Percentiles rank a stretch among this genome's conserved stretches.
Conservation (phyloP, 2,888 invertebrate genomes). For the Dolichomitus sp. region DNA sequence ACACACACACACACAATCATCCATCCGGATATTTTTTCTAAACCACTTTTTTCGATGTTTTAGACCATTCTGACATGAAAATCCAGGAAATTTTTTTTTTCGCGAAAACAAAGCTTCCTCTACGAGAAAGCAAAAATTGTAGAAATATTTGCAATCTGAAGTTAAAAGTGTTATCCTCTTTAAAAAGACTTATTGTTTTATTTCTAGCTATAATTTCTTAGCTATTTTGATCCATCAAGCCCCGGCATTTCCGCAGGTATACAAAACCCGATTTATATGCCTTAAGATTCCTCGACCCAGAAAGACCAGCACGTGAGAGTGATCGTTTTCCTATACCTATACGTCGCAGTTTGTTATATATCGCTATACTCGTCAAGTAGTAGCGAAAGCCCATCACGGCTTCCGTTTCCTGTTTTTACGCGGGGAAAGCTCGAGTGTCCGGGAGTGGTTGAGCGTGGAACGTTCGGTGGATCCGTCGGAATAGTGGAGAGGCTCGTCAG, state of each 20-base stretch:
- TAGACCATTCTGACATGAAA: too few relatives aligned
- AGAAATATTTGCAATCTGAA: not conserved
- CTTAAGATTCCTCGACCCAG: constrained; percentile 64
- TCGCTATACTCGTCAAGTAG: not conserved
- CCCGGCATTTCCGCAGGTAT: not conserved
- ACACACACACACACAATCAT: too few relatives aligned
- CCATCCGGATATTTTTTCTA: too few relatives aligned
- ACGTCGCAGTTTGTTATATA: constrained; percentile 22
- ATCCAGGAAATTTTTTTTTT: too few relatives aligned
- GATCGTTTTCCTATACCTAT: constrained; percentile 66
- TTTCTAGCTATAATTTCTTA: not conserved
- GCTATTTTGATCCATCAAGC: not conserved
- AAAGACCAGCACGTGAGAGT: constrained; percentile 65
- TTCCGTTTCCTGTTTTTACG: constrained; percentile 77
- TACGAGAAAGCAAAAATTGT: too few relatives aligned
- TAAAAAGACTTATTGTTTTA: too few relatives aligned
- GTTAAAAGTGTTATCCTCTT: not conserved
- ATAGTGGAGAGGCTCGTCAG: constrained; percentile 39
- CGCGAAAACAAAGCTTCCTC: too few relatives aligned
- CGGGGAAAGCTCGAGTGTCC: constrained; percentile 6
- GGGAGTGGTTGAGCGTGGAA: constrained; percentile 27
- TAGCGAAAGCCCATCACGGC: constrained; percentile 66
- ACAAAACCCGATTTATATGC: constrained; percentile 1
- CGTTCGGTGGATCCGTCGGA: constrained; percentile 12
- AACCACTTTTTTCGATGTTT: too few relatives aligned